Evolutionary conservation across 2,888 invertebrate genomes (phyloP).

Genomic region (Pomacea canaliculata): DNA sequence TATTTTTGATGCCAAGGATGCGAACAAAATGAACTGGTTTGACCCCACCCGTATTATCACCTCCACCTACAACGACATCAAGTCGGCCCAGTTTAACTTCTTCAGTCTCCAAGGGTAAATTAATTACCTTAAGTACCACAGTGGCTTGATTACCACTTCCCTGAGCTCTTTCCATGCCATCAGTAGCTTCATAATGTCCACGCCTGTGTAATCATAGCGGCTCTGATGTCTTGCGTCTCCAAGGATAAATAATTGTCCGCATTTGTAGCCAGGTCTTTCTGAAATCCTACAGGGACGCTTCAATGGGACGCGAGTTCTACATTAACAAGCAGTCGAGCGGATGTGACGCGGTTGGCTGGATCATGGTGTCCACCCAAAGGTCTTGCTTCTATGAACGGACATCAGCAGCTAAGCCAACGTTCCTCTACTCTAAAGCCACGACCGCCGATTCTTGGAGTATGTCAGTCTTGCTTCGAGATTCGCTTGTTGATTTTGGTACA

Average conservation of each 20-base stretch:
- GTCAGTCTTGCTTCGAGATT: neutral
- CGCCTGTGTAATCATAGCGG: too few relatives aligned
- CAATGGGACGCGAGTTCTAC: constrained; percentile 47
- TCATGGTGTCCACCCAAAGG: constrained; percentile 47
- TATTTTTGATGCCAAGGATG: constrained; percentile 47
- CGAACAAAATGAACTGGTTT: constrained; percentile 51
- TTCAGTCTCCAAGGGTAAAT: constrained; percentile 23
- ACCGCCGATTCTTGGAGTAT: constrained; percentile 16
- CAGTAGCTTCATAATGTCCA: too few relatives aligned
- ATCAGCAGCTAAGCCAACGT: constrained; percentile 38
- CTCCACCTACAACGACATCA: constrained; percentile 48
- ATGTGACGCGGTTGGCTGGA: constrained; percentile 48
- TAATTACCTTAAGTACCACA: neutral
- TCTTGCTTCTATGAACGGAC: constrained; percentile 44
- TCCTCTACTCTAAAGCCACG: constrained; percentile 39
- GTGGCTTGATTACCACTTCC: too few relatives aligned
- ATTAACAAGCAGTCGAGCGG: constrained; percentile 39
- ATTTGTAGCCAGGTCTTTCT: too few relatives aligned
- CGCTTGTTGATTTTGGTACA: neutral
- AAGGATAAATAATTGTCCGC: too few relatives aligned
- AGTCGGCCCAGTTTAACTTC: constrained; percentile 25
- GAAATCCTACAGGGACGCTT: constrained; percentile 39
- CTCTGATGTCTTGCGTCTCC: too few relatives aligned
- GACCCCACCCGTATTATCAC: constrained; percentile 45
- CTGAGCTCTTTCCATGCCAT: too few relatives aligned